phyloP scores from a whole-genome alignment of 2,888 invertebrate genomes.

The Hydroisotoma schaefferi region DNA sequence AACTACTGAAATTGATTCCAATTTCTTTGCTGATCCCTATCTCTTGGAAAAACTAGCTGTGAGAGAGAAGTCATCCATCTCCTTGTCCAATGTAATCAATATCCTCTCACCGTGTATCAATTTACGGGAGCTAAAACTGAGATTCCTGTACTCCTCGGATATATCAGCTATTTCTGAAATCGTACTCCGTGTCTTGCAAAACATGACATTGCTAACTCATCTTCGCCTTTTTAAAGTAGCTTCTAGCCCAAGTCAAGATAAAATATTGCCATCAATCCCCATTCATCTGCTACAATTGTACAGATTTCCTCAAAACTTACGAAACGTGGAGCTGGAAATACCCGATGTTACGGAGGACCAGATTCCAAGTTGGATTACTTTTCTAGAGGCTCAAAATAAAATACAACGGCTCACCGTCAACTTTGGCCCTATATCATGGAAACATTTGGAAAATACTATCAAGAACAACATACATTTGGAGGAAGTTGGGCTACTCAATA shows the following conservation, averaged over 20 bases:
- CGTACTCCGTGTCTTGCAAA: conserved; percentile 17
- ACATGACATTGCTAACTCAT: conserved; percentile 16
- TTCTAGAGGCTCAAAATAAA: conserved; percentile 24
- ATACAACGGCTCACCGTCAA: conserved; percentile 8
- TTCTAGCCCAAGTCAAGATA: conserved; percentile 9
- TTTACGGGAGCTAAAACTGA: conserved; percentile 21
- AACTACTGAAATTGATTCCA: conserved; percentile 15
- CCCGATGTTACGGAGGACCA: conserved; percentile 19
- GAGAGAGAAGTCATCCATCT: conserved; percentile 19
- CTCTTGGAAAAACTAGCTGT: conserved; percentile 20
- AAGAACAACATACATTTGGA: conserved; percentile 13
- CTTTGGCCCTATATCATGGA: conserved; percentile 25
- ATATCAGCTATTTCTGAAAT: conserved; percentile 20
- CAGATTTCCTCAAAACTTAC: conserved; percentile 15
- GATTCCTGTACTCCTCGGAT: conserved; percentile 16
- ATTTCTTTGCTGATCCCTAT: conserved; percentile 26
- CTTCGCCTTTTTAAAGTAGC: conserved; percentile 16
- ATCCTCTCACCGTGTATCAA: conserved; percentile 21
- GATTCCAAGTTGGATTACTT: conserved; percentile 21
- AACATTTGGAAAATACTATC: conserved; percentile 19
- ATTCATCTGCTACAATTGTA: not conserved
- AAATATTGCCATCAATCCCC: conserved; percentile 1
- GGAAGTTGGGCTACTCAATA: conserved; percentile 19
- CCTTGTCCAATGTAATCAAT: conserved; percentile 19
- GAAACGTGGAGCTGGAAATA: conserved; percentile 22